Evolutionary conservation across 2,888 invertebrate genomes (phyloP), one percentile per base, ranked within the genome.

Genomic region (Apotomis turbidana): DNA sequence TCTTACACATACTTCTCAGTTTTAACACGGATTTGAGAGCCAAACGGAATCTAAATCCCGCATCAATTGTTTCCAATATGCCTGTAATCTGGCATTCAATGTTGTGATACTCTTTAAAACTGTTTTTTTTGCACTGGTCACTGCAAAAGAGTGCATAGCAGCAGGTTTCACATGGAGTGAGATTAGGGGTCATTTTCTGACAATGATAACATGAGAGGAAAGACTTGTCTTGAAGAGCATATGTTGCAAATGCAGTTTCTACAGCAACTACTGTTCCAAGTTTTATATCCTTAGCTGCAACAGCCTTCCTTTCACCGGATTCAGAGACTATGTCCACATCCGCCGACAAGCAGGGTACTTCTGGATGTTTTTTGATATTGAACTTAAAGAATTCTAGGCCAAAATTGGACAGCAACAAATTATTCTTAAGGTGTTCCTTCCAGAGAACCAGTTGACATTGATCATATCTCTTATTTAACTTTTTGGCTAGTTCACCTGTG

Each of bases 11-110:
- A 5, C 63, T 63, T 68, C 54, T 78, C 5, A 83, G 55, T 71
- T 82, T 83, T 8, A 83, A 68, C 15, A 74, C 73, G 4, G 80
- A 71, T 70, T 77, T 78, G 0, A 82, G 4, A 58, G 75, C 71
- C 5, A 79, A 60, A 46, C 64, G 67, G 13, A 63, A 58, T 8
- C 64, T 58, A 0, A 54, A 27, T 5, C 64, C 62, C 3, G 41
- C n/a, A 10, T 68, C 54, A 5, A 77, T 15, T 4, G 51, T 9
- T 5, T 68, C 66, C 8, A 76, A 5, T 27, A 66, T 10, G 41
- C 74, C 70, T 63, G 74, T 72, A 6, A 77, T 72, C 66, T 74
- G 60, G 69, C 75, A 75, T 73, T 77, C 77, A 13, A 75, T 63
- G 8, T 15, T 61, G 58, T 77, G 77, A 44, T 73, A 77, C 38